These are phyloP conservation scores for Circaetus gallicus DNA, from an alignment of 2,113 vertebrate genomes.

Conservation along the genomic window DNA sequence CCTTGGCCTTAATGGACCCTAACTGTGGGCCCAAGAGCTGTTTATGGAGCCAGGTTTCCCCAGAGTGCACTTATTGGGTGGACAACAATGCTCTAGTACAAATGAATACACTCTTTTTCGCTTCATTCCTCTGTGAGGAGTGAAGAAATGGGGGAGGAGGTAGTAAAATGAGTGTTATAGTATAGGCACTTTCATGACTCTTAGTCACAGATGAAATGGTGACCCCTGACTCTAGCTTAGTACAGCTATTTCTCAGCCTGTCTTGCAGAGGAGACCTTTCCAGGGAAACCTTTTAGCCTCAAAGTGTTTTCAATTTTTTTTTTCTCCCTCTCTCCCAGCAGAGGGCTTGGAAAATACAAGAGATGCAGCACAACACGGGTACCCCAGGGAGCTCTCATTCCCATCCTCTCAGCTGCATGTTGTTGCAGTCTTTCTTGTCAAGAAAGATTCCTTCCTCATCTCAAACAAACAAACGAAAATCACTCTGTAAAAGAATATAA, in stretches of 20 bases:
- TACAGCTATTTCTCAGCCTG: background rate
- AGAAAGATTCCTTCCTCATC: background rate
- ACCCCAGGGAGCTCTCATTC: background rate
- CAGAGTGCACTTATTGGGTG: background rate
- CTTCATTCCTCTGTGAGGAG: background rate
- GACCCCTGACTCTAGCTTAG: background rate
- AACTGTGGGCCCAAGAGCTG: background rate
- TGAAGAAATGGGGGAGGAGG: background rate
- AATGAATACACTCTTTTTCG: background rate
- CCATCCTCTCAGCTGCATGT: background rate
- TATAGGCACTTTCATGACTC: background rate
- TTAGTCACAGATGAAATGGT: background rate
- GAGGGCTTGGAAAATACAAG: background rate
- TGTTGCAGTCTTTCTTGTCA: background rate
- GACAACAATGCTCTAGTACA: background rate
- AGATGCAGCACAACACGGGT: background rate
- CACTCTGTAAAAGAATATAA: background rate
- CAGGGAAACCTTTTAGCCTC: background rate
- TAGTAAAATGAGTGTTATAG: background rate
- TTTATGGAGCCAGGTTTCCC: background rate
- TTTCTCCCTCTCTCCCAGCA: background rate
- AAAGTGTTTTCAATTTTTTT: background rate
- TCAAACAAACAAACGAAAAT: background rate
- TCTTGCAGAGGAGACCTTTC: background rate
- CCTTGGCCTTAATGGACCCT: background rate